A percentile compares a stretch with the other conserved stretches of the same genome.
Conservation (phyloP, 2,113 vertebrate genomes). For the Noctilio leporinus region DNA sequence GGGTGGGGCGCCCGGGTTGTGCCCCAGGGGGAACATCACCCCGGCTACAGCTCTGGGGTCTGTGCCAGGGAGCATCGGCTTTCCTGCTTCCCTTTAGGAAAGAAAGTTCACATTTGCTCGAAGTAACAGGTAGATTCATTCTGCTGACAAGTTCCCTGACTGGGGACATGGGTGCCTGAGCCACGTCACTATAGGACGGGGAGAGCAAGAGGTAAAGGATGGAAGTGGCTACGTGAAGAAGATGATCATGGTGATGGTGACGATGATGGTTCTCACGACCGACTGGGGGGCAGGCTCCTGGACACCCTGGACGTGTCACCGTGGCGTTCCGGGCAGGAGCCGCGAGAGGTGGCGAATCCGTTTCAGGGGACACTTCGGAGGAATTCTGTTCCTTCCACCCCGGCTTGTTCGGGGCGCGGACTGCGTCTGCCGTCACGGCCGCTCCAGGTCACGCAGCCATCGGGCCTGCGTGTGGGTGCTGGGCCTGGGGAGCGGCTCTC, state of each 20-base stretch:
- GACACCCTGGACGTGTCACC: no score
- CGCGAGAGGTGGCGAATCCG: no score
- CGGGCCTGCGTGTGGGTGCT: fast-evolving
- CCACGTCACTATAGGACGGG: not conserved
- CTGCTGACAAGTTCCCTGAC: not conserved
- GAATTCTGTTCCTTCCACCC: not conserved
- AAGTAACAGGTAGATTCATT: not conserved
- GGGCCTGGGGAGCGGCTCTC: no score
- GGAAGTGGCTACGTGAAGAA: no score
- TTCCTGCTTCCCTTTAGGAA: not conserved
- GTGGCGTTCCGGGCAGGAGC: no score
- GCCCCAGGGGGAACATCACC: not conserved
- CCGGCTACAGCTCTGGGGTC: not conserved
- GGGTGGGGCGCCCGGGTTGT: not conserved
- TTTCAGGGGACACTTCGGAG: no score
- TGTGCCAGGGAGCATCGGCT: not conserved
- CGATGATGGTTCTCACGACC: fast-evolving
- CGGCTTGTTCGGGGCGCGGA: no score
- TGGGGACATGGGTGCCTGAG: not conserved
- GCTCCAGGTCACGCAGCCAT: not conserved
- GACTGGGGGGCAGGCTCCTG: no score
- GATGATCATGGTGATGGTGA: fast-evolving
- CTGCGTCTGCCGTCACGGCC: not conserved
- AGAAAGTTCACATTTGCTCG: not conserved
- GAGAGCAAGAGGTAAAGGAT: not conserved